These are phyloP conservation scores for Pocillopora meandrina DNA, from an alignment of 92 coral and sea anemone species.

Conservation along the genomic window DNA sequence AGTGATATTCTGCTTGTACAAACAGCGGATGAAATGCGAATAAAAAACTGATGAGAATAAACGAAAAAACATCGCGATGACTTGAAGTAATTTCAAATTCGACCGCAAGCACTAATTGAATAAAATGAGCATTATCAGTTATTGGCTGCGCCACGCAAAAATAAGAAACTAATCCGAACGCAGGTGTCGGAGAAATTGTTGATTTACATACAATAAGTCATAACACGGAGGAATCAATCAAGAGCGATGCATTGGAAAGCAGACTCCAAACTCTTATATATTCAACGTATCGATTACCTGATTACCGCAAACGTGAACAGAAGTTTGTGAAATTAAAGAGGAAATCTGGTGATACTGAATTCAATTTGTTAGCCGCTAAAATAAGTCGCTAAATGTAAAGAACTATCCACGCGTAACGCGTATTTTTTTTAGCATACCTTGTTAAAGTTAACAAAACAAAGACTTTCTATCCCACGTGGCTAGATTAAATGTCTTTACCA, in stretches of 20 bases:
- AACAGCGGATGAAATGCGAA: neutral
- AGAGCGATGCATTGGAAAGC: neutral
- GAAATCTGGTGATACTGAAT: neutral
- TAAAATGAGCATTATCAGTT: neutral
- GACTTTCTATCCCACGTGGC: constrained; percentile 41
- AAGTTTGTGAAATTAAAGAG: neutral
- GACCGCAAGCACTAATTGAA: neutral
- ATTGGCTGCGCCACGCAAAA: neutral
- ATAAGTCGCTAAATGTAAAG: neutral
- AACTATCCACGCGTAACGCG: neutral
- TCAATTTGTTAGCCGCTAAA: neutral
- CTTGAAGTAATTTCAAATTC: neutral
- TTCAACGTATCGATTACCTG: constrained; percentile 29
- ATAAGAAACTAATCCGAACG: neutral
- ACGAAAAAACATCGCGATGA: neutral
- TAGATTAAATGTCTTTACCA: constrained; percentile 34
- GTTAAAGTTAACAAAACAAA: constrained; percentile 27
- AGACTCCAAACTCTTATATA: neutral
- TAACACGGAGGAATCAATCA: neutral
- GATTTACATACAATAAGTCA: constrained; percentile 33
- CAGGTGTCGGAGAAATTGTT: constrained; percentile 26
- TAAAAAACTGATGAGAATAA: neutral
- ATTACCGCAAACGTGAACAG: neutral
- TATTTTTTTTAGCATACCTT: neutral
- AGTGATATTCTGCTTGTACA: neutral